Percentiles rank a stretch among this genome's conserved stretches.
Evolutionary conservation across 2,113 vertebrate genomes (phyloP).

Genomic region (Platycercus adscitus): DNA sequence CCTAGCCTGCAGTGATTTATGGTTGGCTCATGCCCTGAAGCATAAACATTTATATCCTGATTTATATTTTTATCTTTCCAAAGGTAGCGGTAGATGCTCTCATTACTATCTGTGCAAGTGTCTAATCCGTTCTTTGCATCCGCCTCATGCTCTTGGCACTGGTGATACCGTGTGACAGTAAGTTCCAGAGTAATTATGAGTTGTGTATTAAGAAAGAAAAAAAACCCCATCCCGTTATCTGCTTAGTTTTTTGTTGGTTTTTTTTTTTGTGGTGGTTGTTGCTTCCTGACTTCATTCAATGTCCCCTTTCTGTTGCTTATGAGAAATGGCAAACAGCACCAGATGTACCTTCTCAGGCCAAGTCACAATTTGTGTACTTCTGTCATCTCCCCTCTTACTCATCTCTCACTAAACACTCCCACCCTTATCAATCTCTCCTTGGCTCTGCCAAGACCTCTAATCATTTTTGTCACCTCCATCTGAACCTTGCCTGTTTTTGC

Average conservation of each 20-base stretch:
- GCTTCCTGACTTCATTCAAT: conserved; percentile 18
- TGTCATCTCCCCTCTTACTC: conserved; percentile 57
- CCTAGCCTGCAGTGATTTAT: neutral
- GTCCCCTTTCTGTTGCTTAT: conserved; percentile 15
- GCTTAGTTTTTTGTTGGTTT: neutral
- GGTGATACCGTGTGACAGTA: conserved; percentile 8
- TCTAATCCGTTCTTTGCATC: conserved; percentile 37
- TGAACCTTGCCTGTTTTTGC: neutral
- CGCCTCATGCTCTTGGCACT: neutral
- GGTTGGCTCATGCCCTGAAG: neutral
- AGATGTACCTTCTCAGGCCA: conserved; percentile 65
- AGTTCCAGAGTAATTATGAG: conserved; percentile 38
- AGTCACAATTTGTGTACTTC: conserved; percentile 60
- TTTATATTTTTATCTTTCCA: neutral
- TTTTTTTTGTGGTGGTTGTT: neutral
- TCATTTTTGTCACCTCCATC: conserved; percentile 41
- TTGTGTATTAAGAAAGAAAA: neutral
- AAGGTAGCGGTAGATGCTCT: conserved; percentile 9
- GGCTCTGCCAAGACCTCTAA: neutral
- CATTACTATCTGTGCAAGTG: neutral
- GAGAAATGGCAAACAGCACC: conserved; percentile 42
- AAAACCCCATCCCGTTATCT: conserved; percentile 3
- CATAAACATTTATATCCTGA: neutral
- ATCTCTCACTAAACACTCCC: conserved; percentile 41
- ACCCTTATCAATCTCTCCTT: conserved; percentile 46